Evolutionary conservation across 2,888 invertebrate species (phyloP).

Genomic region (Magallana nippona): DNA sequence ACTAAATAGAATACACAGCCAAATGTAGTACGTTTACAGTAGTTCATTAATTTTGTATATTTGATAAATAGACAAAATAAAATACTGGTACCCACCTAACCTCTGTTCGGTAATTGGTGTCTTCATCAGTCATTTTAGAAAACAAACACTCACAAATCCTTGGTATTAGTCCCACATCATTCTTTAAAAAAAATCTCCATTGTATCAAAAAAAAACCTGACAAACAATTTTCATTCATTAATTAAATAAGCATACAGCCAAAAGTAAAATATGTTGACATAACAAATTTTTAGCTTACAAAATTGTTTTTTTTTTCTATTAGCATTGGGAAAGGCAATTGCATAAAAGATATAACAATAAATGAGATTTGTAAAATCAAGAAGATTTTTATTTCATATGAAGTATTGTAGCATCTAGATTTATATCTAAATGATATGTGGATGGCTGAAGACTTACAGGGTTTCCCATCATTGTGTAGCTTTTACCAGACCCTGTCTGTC

Average conservation of each 20-base stretch:
- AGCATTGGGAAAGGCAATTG: no score
- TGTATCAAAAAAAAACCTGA: background rate
- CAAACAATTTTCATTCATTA: no score
- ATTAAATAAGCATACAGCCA: no score
- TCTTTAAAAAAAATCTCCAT: slow-evolving; percentile 64
- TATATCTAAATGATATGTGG: background rate
- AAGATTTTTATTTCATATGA: no score
- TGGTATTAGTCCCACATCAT: slow-evolving; percentile 80
- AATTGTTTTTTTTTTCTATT: no score
- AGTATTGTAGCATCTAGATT: background rate
- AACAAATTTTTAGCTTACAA: no score
- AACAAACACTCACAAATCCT: slow-evolving; percentile 80
- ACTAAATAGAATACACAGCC: no score
- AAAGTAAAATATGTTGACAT: no score
- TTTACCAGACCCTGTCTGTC: slow-evolving; percentile 94
- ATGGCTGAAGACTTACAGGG: slow-evolving; percentile 78
- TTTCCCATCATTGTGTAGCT: slow-evolving; percentile 94
- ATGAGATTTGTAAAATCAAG: no score
- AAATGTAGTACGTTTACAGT: no score
- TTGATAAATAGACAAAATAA: background rate
- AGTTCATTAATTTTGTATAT: background rate
- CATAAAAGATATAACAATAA: no score
- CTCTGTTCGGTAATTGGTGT: slow-evolving; percentile 76
- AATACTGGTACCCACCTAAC: slow-evolving; percentile 80
- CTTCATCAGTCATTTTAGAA: slow-evolving; percentile 73